A percentile compares a stretch with the other conserved stretches of the same genome.
These are phyloP conservation scores for Sturmia bella DNA, from an alignment of 2,888 invertebrate species.

Conservation along the genomic window DNA sequence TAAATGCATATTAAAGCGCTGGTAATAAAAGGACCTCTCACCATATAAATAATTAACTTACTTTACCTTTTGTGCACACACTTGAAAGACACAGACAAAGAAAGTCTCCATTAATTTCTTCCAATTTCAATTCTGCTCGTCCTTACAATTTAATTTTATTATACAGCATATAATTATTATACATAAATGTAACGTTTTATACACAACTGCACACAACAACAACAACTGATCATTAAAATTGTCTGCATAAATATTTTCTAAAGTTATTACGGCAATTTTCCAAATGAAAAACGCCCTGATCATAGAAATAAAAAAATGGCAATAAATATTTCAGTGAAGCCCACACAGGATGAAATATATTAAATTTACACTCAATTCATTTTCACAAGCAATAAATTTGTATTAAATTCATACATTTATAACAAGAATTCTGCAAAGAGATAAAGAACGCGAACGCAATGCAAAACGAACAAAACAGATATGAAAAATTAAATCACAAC, in stretches of 20 bases:
- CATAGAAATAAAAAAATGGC: slow-evolving; percentile 38
- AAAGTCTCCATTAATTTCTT: slow-evolving; percentile 1
- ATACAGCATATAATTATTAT: slow-evolving; percentile 5
- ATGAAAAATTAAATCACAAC: slow-evolving; percentile 18
- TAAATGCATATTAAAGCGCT: too few species aligned
- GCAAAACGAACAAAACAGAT: neutral
- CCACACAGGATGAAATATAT: slow-evolving; percentile 69
- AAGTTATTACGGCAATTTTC: slow-evolving; percentile 62
- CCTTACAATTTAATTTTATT: slow-evolving; percentile 29
- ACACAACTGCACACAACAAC: slow-evolving; percentile 15
- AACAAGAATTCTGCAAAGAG: slow-evolving; percentile 16
- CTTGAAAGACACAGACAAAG: neutral
- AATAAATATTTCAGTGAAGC: slow-evolving; percentile 67
- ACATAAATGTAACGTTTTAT: slow-evolving; percentile 37
- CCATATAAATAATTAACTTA: too few species aligned
- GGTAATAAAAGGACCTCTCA: too few species aligned
- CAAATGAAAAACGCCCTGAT: slow-evolving; percentile 60
- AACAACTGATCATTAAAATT: slow-evolving; percentile 56
- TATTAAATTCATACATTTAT: slow-evolving; percentile 60
- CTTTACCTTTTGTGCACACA: too few species aligned
- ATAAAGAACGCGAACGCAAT: neutral
- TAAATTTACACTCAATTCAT: slow-evolving; percentile 66
- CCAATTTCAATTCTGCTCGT: neutral
- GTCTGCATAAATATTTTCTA: slow-evolving; percentile 48
- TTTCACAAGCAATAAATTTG: slow-evolving; percentile 66